phyloP scores from a whole-genome alignment of 2,888 invertebrate species.

The Leucophenga maculata region DNA sequence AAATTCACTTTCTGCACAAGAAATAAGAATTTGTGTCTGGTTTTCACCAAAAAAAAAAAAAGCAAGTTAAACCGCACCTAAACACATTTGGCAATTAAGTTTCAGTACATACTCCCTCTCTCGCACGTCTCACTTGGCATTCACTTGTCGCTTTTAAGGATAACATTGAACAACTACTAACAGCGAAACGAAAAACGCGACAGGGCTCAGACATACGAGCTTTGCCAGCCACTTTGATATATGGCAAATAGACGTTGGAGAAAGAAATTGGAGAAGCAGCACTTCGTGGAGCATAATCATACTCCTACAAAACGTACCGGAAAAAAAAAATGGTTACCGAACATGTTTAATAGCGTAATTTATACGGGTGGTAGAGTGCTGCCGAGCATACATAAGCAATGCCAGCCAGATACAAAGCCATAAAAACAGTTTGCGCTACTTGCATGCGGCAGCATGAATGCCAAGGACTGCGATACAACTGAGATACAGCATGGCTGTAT shows the following conservation, averaged over 20 bases:
- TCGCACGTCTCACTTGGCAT: background rate
- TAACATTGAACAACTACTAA: conserved; percentile 26
- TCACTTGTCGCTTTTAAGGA: background rate
- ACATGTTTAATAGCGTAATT: conserved; percentile 65
- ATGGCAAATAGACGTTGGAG: conserved; percentile 47
- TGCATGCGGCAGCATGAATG: background rate
- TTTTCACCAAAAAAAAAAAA: background rate
- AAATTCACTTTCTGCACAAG: background rate
- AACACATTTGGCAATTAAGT: conserved; percentile 65
- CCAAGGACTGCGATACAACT: conserved; percentile 30
- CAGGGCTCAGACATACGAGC: conserved; percentile 66
- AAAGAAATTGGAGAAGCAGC: conserved; percentile 32
- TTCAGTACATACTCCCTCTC: conserved; percentile 15
- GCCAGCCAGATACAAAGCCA: background rate
- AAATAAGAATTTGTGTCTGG: background rate
- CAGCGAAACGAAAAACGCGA: conserved; percentile 49
- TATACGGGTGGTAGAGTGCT: conserved; percentile 50
- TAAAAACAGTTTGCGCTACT: conserved; percentile 1
- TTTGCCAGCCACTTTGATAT: conserved; percentile 57
- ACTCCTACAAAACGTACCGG: conserved; percentile 23
- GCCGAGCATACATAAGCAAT: conserved; percentile 13
- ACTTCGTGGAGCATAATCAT: background rate
- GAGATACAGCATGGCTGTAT: background rate
- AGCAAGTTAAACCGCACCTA: conserved; percentile 54
- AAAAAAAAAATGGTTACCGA: conserved; percentile 43